Base-by-base conservation (phyloP, 2,797 vertebrate genomes). In the Zalophus californianus region DNA sequence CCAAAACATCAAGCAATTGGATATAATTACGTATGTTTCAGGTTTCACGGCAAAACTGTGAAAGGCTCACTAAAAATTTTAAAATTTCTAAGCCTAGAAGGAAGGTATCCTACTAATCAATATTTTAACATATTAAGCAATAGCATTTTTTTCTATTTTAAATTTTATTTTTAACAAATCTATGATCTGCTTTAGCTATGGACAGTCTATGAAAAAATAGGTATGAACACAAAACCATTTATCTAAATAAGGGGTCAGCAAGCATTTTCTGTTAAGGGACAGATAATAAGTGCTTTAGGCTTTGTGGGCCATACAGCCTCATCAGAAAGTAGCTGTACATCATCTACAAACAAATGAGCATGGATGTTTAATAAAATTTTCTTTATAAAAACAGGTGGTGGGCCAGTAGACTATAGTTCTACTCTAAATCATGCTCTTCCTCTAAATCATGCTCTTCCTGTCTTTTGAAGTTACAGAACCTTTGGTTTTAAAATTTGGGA, bases 121-220 rank as follows among this genome's bases (percentile, higher is more conserved):
- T 89, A 95, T 84, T 95, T 93, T 86, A 83, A 91, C 25, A 56
- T 72, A 90, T 56, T 90, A 89, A 92, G 90, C 38, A 72, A 20
- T 52, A 5, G n/a, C 23, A 68, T 32, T 72, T 88, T 83, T 92
- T 95, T 73, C 52, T 82, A 91, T 7, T 91, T 79, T 73, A 82
- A 94, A 70, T 77, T 89, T 96, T 90, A 87, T 73, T 96, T 96
- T 90, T 93, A 90, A 88, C 48, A 78, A 94, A 86, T 79, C 78
- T 56, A 92, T 58, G 85, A 91, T 38, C 64, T 93, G 78, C n/a
- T 92, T 91, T 91, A 87, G 60, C 66, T 90, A 25, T 87, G 38
- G 90, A 78, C 38, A 87, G 12, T 85, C 56, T 92, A 25, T 92
- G 60, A 94, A 93, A 96, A 91, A 92, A 35, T 7, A 85, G 32